These are phyloP conservation scores for Dicentrarchus labrax DNA, from an alignment of 2,113 vertebrate species.

Conservation along the genomic window DNA sequence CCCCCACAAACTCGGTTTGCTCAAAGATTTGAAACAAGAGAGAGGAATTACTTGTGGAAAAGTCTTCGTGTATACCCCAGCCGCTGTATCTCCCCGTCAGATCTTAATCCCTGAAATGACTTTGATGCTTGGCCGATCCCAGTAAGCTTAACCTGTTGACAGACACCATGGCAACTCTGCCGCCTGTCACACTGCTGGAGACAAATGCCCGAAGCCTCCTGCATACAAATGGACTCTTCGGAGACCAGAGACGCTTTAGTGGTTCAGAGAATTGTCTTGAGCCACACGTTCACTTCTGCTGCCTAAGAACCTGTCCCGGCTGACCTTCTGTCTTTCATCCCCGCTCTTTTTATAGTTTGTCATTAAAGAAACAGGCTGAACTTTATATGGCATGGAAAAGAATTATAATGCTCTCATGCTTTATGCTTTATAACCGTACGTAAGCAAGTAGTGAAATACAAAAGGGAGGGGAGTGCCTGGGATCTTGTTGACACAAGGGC, in stretches of 20 bases:
- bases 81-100: slow-evolving; percentile 1
- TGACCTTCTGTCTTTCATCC: background rate
- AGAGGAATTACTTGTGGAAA: slow-evolving; percentile 31
- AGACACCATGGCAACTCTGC: slow-evolving; percentile 56
- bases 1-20: background rate
- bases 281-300: background rate
- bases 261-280: slow-evolving; percentile 2
- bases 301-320: background rate
- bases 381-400: background rate
- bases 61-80: slow-evolving; percentile 21
- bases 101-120: slow-evolving; percentile 65
- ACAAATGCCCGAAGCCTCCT: slow-evolving; percentile 36
- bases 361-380: background rate
- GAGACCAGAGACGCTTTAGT: slow-evolving; percentile 31
- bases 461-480: background rate
- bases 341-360: background rate
- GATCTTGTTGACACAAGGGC: background rate
- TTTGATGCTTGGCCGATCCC: slow-evolving; percentile 62
- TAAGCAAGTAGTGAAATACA: background rate
- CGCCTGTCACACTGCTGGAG: slow-evolving; percentile 53
- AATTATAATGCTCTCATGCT: background rate
- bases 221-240: slow-evolving; percentile 49
- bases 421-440: background rate
- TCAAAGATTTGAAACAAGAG: slow-evolving; percentile 35
- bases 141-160: slow-evolving; percentile 61